A percentile compares a stretch with the other conserved stretches of the same genome.
These are phyloP conservation scores for Habrosyne pyritoides DNA, from an alignment of 2,888 invertebrate species.

Conservation along the genomic window DNA sequence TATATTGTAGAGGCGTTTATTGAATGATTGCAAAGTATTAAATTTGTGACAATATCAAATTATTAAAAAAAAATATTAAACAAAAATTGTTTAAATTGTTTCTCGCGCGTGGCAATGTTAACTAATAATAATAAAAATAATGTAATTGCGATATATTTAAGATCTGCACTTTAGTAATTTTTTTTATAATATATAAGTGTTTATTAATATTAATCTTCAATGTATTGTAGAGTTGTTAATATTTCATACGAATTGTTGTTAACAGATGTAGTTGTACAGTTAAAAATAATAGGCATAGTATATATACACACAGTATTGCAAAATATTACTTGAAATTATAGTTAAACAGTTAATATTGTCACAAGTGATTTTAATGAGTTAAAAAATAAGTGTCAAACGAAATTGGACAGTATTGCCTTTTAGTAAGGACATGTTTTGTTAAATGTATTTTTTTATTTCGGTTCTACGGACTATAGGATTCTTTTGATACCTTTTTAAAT, in stretches of 20 bases:
- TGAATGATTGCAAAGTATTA: slow-evolving; percentile 34
- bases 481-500: neutral
- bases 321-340: neutral
- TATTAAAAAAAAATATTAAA: slow-evolving; percentile 5
- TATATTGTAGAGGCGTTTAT: neutral
- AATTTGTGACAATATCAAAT: slow-evolving; percentile 34
- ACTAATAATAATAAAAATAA: neutral
- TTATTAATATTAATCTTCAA: too few relatives aligned
- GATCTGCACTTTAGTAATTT: neutral
- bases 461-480: neutral
- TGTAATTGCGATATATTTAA: neutral
- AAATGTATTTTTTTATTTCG: neutral
- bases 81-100: neutral
- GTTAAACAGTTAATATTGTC: neutral
- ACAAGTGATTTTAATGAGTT: slow-evolving; percentile 1
- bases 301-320: neutral
- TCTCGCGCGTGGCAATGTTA: slow-evolving; percentile 1
- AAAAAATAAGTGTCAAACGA: neutral
- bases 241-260: too few relatives aligned
- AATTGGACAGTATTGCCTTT: neutral
- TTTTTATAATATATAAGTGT: too few relatives aligned
- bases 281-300: neutral
- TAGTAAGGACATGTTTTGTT: slow-evolving; percentile 4
- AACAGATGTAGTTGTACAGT: too few relatives aligned
- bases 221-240: too few relatives aligned